phyloP scores from a whole-genome alignment of 2,113 vertebrate genomes.

The Fregetta grallaria region DNA sequence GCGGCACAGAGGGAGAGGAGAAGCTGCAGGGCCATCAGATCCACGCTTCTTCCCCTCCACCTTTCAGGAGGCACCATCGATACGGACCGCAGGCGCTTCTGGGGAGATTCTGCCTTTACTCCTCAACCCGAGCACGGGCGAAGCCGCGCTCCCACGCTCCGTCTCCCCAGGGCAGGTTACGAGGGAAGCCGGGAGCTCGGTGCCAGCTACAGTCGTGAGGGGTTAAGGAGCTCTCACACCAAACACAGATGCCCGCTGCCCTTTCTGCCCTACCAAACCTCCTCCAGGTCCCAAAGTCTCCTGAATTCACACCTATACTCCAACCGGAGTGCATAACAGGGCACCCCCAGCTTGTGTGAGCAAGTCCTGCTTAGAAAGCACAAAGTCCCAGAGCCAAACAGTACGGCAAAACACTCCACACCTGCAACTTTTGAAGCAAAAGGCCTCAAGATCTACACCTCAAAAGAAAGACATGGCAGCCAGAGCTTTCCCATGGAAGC shows the following conservation, averaged over 20 bases:
- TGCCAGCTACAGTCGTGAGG: background rate
- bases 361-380: background rate
- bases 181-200: background rate
- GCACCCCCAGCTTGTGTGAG: no score
- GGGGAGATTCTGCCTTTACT: background rate
- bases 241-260: background rate
- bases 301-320: background rate
- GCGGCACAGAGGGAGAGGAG: background rate
- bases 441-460: background rate
- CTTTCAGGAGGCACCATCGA: no score
- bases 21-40: background rate
- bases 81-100: no score
- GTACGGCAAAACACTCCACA: rapidly evolving
- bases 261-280: background rate
- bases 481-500: background rate
- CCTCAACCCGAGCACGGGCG: background rate
- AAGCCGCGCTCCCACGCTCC: no score
- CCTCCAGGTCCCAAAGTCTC: background rate
- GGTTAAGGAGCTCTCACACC: no score
- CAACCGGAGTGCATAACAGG: rapidly evolving
- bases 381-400: background rate
- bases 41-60: background rate
- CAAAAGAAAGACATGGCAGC: background rate
- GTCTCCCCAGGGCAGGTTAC: rapidly evolving
- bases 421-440: background rate